Evolutionary conservation across 2,797 vertebrate genomes (phyloP).

Genomic region (Glyptemys insculpta): DNA sequence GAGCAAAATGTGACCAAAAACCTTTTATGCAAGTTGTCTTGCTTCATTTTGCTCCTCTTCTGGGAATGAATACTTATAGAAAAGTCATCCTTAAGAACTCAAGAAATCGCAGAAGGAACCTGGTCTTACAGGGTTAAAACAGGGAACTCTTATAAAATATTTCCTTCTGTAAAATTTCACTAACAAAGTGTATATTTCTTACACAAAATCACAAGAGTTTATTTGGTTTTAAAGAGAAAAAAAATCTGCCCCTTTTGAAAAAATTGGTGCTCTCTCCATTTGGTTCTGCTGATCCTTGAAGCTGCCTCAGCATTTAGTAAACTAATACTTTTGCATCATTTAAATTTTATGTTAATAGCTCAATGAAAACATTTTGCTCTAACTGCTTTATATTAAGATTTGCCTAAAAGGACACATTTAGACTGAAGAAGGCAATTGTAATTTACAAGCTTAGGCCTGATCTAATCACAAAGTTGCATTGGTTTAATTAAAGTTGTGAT

Average conservation of each 20-base stretch:
- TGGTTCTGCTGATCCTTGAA: conserved; percentile 55
- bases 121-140: background rate
- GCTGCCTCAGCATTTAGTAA: conserved; percentile 53
- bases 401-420: conserved; percentile 10
- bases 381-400: background rate
- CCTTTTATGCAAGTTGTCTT: background rate
- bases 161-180: conserved; percentile 32
- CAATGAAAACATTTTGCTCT: background rate
- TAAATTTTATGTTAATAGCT: conserved; percentile 40
- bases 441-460: background rate
- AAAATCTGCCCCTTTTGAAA: conserved; percentile 37
- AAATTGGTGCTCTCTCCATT: background rate
- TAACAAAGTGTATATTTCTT: conserved; percentile 18
- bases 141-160: background rate
- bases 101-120: background rate
- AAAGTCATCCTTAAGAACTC: rapidly evolving
- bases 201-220: conserved; percentile 54
- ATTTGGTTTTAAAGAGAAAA: conserved; percentile 42
- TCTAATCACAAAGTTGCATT: background rate
- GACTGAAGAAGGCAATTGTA: background rate
- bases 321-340: conserved; percentile 14
- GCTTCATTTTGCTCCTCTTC: background rate
- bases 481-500: background rate
- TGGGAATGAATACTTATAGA: background rate
- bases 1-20: background rate